Base-by-base conservation (phyloP, 2,888 invertebrate species). In the Spisula subtruncata region DNA sequence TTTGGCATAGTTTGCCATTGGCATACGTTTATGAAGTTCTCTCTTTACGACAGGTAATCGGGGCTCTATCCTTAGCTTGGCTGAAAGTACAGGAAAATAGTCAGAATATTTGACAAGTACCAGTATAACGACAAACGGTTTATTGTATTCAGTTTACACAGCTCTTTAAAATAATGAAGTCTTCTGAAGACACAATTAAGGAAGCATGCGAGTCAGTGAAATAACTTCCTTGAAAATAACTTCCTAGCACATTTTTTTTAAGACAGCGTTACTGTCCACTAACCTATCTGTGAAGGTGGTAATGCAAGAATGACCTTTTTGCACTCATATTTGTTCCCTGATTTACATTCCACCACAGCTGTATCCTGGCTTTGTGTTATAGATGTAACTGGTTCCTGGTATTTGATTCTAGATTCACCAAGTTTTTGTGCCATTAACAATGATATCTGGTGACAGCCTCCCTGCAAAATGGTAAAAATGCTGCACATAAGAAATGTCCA, bases 401-500 rank as follows among this genome's bases (percentile, higher is more conserved):
- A 89, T 5, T 83, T 86, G 1, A 96, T 93, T 54, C 93, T 93
- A 4, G 94, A 91, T 10, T 85, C 89, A 1, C 95, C 95, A 25
- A 96, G 89, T 41, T 85, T 89, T 14, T 94, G 94, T 6, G 92
- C 93, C 86, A 96, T 85, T 66, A 89, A 92, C 48, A 94, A 60
- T 48, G 96, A 95, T 29, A 96, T 94, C 89, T 96, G 95, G 86
- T 96, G 95, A 25, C 96, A 94, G 25, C 96, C 96, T 81, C 96
- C 96, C 96, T 96, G 89, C n/a, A 93, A 92, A 32, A 75, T 35
- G 32, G 35, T 35, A 12, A 51, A 51, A 32, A 75, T 35, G 32
- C 14, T 75, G 16, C 12, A 51, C 12, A 12, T 51, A 51, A 16
- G 12, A 12, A 12, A 14, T 51, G 51, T 4, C 51, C 51, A 51